Base-by-base conservation (phyloP, 2,797 vertebrate species). In the Anas flavirostris region DNA sequence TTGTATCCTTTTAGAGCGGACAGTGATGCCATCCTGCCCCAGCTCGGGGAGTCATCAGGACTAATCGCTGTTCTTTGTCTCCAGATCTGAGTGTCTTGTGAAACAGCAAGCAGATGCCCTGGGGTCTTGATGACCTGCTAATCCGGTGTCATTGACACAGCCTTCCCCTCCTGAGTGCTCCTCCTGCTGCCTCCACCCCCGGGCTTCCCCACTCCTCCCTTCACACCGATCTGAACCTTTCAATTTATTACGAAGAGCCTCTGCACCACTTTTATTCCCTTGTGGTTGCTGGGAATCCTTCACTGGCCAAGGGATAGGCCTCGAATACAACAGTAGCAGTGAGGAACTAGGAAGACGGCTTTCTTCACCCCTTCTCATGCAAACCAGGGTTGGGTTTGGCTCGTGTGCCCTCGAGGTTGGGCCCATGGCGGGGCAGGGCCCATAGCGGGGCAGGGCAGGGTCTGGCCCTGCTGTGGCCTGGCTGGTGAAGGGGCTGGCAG, bases 71-170 rank as follows among this genome's bases (percentile, higher is more conserved):
- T 39, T 70, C 26, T 53, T 52, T 82, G 60, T 60, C 29, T 77
- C 21, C 48, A 58, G 31, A 77, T 58, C 48, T 22, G 37, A 44
- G n/a, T 18, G 21, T 33, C 69, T 56, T 60, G 39, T 85, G 48
- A 79, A 74, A 73, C 15, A 70, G 39, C 35, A 91, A 64, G 39
- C 39, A 37, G 6, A 85, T 85, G 56, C 26, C 67, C 75, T 39
- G 70, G 0, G 9, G 83, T 69, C 41, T 26, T 58, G 62, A 91
- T 63, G 85, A 93, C 56, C 79, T 91, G 72, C 52, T 94, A 92
- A 82, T 84, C 81, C 33, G n/a, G 35, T 76, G 84, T 76, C 89
- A 89, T 44, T 67, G 76, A 53, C 2, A 6, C 35, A 59, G 31
- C 22, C 68, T 63, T 72, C 21, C 64, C 52, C 8, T 70, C 33